phyloP scores from a whole-genome alignment of 2,113 vertebrate species.

The Hystrix brachyura region DNA sequence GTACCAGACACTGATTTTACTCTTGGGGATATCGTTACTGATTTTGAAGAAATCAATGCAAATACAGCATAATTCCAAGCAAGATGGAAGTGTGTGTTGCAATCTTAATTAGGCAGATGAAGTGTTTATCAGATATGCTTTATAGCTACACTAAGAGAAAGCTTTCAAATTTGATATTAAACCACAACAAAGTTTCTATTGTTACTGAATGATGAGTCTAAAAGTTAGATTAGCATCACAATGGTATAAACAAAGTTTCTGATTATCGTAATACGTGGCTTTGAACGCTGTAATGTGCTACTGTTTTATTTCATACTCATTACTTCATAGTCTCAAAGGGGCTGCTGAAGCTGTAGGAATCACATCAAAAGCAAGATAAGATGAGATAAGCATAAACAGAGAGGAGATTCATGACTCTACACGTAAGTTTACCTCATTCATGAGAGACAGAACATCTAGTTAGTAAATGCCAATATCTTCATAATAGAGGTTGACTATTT shows the following conservation, averaged over 20 bases:
- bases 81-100: neutral
- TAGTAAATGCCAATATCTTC: neutral
- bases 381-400: neutral
- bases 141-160: neutral
- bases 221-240: neutral
- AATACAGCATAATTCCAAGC: neutral
- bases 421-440: neutral
- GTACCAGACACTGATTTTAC: neutral
- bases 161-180: neutral
- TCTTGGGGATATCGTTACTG: neutral
- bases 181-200: neutral
- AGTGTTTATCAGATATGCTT: neutral
- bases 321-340: neutral
- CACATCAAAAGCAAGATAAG: neutral
- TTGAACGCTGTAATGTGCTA: neutral
- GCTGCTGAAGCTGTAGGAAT: neutral
- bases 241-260: neutral
- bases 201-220: conserved; percentile 25
- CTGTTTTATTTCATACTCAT: neutral
- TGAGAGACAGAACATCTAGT: neutral
- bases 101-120: neutral
- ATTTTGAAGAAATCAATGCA: conserved; percentile 41
- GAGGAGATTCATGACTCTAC: neutral
- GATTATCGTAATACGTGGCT: neutral
- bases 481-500: neutral